phyloP scores from a whole-genome alignment of 2,113 vertebrate species.

The Pithys albifrons region DNA sequence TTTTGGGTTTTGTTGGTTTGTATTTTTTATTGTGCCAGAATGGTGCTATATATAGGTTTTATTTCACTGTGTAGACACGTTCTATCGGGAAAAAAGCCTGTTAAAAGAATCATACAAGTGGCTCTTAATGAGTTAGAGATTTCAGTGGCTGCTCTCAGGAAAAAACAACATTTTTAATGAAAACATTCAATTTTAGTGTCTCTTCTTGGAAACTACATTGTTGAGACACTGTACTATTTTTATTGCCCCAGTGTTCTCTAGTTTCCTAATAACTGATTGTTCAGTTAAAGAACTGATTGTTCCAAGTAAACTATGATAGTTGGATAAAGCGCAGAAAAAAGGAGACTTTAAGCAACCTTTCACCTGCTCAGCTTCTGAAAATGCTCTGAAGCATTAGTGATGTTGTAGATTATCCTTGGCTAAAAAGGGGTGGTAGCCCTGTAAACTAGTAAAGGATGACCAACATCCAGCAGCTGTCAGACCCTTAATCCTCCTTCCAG shows the following conservation, averaged over 20 bases:
- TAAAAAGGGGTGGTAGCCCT: not conserved
- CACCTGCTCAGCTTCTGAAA: not conserved
- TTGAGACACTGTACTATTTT: not conserved
- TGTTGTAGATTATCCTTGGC: not conserved
- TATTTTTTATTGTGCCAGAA: not conserved
- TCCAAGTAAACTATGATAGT: not conserved
- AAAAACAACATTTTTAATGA: not conserved
- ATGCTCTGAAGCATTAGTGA: not conserved
- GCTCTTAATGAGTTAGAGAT: not conserved
- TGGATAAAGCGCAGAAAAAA: not conserved
- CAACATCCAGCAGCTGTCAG: not conserved
- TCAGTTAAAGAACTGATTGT: not conserved
- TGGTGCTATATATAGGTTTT: not conserved
- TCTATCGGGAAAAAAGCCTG: not conserved
- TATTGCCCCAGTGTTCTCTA: not conserved
- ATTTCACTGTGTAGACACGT: not conserved
- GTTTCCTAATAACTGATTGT: not conserved
- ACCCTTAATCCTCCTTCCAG: not conserved
- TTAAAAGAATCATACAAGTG: not conserved
- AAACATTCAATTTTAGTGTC: not conserved
- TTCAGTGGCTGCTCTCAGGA: not conserved
- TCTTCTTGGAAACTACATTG: not conserved
- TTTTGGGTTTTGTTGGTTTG: not conserved
- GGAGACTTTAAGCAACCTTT: not conserved
- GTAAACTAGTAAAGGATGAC: not conserved